Evolutionary conservation across 2,113 vertebrate species (phyloP).

Genomic region (Desmodus rotundus): DNA sequence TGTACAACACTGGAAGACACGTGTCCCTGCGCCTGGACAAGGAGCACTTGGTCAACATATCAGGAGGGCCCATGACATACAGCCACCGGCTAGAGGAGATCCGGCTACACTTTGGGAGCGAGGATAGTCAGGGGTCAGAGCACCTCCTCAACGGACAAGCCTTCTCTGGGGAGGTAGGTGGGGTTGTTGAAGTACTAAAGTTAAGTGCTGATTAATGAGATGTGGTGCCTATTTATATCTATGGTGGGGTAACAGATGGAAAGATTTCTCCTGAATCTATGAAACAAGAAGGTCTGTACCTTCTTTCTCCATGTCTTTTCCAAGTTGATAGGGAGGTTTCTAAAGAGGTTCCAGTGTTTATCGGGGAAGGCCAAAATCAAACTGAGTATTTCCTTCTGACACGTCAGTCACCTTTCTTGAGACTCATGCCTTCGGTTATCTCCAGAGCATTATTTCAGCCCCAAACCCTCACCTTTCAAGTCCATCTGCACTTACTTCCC

Average conservation of each 20-base stretch:
- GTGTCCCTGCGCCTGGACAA: conserved; percentile 97
- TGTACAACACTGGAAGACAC: conserved; percentile 99
- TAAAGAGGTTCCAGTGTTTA: background rate
- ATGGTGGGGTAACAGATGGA: background rate
- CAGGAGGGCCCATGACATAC: conserved; percentile 97
- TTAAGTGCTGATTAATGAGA: background rate
- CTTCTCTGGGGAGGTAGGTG: conserved; percentile 96
- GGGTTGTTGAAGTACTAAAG: background rate
- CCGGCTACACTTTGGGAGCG: conserved; percentile 96
- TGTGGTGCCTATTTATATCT: background rate
- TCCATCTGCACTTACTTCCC: background rate
- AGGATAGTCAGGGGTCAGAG: conserved; percentile 96
- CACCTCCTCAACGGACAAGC: conserved; percentile 98
- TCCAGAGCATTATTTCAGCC: background rate
- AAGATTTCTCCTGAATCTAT: background rate
- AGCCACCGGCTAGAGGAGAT: conserved; percentile 98
- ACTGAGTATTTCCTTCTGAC: background rate
- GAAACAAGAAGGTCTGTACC: background rate
- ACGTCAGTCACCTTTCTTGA: background rate
- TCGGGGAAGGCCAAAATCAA: background rate
- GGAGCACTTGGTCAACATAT: conserved; percentile 98
- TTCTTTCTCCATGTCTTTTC: background rate
- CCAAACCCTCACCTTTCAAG: background rate
- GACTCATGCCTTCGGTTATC: background rate
- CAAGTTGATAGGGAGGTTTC: background rate